Evolutionary conservation across 2,113 vertebrate species (phyloP).

Genomic region (Charina bottae): DNA sequence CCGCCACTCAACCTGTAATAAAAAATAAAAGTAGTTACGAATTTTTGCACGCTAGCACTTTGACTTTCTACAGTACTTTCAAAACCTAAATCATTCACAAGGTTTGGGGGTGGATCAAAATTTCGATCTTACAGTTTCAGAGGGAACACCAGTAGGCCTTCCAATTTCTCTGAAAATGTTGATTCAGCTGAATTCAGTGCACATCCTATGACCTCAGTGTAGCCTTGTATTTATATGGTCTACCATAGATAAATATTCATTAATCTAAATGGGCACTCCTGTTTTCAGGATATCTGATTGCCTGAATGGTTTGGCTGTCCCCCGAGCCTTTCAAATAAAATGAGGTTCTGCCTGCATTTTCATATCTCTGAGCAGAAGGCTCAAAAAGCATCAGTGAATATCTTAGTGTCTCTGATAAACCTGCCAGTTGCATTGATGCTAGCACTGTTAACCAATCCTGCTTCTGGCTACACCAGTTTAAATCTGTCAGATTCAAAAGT

Average conservation of each 20-base stretch:
- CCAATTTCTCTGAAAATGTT: not conserved
- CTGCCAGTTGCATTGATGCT: not conserved
- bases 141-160: not conserved
- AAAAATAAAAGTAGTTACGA: not conserved
- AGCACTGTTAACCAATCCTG: slow-evolving; percentile 1
- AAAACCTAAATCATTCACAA: not conserved
- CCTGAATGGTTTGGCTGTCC: not conserved
- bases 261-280: not conserved
- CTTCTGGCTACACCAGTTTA: not conserved
- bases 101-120: not conserved
- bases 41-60: not conserved
- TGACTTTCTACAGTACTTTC: not conserved
- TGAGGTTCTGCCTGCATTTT: not conserved
- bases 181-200: not conserved
- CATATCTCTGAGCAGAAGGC: not conserved
- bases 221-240: not conserved
- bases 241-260: not conserved
- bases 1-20: not conserved
- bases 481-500: not conserved
- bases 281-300: not conserved
- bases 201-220: not conserved
- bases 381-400: slow-evolving; percentile 6
- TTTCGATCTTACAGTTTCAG: not conserved
- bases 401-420: not conserved
- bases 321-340: not conserved